phyloP scores from a whole-genome alignment of 2,888 invertebrate species.

The Cylindroiulus punctatus region DNA sequence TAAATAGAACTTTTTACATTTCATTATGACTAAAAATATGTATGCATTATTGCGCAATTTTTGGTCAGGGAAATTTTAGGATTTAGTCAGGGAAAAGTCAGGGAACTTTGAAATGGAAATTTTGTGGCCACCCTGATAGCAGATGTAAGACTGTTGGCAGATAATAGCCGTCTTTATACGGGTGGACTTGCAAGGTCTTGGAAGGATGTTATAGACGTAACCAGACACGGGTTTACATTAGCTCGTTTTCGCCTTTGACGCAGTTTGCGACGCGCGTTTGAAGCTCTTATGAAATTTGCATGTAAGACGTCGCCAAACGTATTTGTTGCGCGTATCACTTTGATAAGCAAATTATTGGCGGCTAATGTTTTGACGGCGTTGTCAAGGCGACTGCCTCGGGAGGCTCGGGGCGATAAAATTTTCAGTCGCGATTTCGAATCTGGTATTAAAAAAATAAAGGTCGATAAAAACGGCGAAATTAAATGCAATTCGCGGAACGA shows the following conservation, averaged over 20 bases:
- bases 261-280: neutral
- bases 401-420: neutral
- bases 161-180: too few species aligned
- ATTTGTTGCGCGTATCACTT: constrained; percentile 38
- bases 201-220: neutral
- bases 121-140: too few species aligned
- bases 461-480: neutral
- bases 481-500: neutral
- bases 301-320: neutral
- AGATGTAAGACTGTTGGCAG: too few species aligned
- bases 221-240: neutral
- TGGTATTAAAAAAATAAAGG: neutral
- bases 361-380: constrained; percentile 37
- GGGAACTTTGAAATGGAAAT: too few species aligned
- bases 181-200: too few species aligned
- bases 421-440: constrained; percentile 10
- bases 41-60: too few species aligned
- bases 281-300: constrained; percentile 12
- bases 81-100: too few species aligned
- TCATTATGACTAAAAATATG: too few species aligned
- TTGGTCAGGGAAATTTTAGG: too few species aligned
- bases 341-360: constrained; percentile 38
- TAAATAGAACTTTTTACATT: too few species aligned
- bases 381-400: neutral
- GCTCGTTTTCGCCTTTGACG: constrained; percentile 30